Base-by-base conservation (phyloP, 1,140 invertebrate species). In the Papilio xuthus region DNA sequence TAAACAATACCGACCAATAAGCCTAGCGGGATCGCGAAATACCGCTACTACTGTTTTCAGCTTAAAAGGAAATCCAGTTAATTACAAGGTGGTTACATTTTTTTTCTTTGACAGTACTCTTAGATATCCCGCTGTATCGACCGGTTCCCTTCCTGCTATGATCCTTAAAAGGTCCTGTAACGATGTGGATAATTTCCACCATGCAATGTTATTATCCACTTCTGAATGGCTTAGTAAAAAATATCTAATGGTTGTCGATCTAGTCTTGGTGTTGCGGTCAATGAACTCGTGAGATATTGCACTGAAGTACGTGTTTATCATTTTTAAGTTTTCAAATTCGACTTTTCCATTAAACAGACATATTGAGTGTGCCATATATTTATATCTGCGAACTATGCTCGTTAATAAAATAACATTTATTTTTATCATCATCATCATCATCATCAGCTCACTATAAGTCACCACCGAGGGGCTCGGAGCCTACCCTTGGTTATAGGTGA, bases 111-210 rank as follows among this genome's bases (percentile, higher is more conserved):
- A 79, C 84, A 86, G 86, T 87, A 84, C 78, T 83, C 80, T 84
- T 74, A 80, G 81, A 74, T 74, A 63, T 77, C 78, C 72, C 79
- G 80, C 78, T 77, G 78, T 81, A 80, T 80, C 76, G 84, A 88
- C 85, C 82, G 80, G 89, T 86, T 79, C 37, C 63, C 74, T 93
- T 92, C 92, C 90, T 93, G 85, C 81, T 88, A 81, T 87, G 79
- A 82, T 85, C 90, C 90, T 86, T 91, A 90, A 89, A 88, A 78
- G 87, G 90, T 74, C 76, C 78, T 81, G 47, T 12, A 32, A 10
- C 53, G 83, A 85, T 86, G 82, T 80, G 83, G 85, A 86, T 86
- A 88, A 89, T 90, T 91, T 84, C 84, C 85, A 84, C 80, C 77
- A 80, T 82, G 81, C 82, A 26, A 87, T 77, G 89, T 90, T 90